Evolutionary conservation across 2,797 vertebrate species (phyloP).

Genomic region (Poeciliopsis presidionis): DNA sequence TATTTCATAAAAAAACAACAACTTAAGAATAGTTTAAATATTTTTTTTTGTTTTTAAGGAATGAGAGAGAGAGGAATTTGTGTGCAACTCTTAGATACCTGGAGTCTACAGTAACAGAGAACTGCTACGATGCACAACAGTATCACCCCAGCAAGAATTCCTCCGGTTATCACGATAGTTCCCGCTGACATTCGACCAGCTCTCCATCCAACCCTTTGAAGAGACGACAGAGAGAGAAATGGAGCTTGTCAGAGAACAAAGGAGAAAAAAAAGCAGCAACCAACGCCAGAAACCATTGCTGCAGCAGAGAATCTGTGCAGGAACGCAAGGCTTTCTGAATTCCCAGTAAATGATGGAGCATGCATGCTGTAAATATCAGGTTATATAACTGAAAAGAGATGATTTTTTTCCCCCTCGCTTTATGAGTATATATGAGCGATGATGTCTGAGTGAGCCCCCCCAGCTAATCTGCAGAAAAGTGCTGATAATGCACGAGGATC

Average conservation of each 20-base stretch:
- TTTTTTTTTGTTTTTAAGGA: background rate
- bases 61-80: background rate
- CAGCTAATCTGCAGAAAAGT: background rate
- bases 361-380: background rate
- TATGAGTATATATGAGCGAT: conserved; percentile 4
- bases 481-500: background rate
- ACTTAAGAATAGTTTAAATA: background rate
- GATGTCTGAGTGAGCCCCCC: background rate
- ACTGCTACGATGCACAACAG: conserved; percentile 96
- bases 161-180: conserved; percentile 98
- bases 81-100: conserved; percentile 77
- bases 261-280: background rate
- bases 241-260: background rate
- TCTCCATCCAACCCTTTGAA: conserved; percentile 95
- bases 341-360: background rate
- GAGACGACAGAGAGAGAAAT: background rate
- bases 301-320: background rate
- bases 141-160: conserved; percentile 97
- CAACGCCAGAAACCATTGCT: background rate
- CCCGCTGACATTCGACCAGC: conserved; percentile 98
- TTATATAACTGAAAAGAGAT: background rate
- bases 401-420: background rate
- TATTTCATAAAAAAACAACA: too few relatives aligned
- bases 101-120: conserved; percentile 98
- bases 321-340: background rate